These are phyloP conservation scores for Thamnophis elegans DNA, from an alignment of 2,797 vertebrate species.

Conservation along the genomic window DNA sequence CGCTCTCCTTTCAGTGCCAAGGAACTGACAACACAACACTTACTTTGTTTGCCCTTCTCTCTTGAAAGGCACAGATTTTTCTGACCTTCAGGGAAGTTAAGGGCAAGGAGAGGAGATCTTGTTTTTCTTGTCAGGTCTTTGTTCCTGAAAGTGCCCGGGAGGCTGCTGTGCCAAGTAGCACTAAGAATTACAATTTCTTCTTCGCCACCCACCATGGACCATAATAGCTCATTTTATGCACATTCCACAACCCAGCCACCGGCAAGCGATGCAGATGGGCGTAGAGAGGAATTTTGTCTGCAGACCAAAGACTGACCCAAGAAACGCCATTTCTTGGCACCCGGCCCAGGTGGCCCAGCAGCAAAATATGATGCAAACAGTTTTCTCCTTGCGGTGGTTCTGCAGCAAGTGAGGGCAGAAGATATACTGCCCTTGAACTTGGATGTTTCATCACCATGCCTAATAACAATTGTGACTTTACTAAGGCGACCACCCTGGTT, in stretches of 20 bases:
- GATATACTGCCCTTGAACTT: not conserved
- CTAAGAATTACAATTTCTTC: not conserved
- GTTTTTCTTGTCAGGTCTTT: not conserved
- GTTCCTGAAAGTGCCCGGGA: not conserved
- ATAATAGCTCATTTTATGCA: not conserved
- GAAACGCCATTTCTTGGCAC: not conserved
- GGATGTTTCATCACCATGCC: not conserved
- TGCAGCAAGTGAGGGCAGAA: not conserved
- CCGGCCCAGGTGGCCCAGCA: not conserved
- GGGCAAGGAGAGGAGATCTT: not conserved
- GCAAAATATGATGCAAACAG: not conserved
- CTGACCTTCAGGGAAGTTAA: not conserved
- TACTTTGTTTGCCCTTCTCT: not conserved
- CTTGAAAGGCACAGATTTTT: not conserved
- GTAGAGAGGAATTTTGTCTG: not conserved
- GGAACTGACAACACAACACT: not conserved
- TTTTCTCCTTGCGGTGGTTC: not conserved
- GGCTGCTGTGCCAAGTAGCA: not conserved
- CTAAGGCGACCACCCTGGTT: not conserved
- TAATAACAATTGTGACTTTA: too few relatives aligned
- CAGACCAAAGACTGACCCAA: not conserved
- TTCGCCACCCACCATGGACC: not conserved
- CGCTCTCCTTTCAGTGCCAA: not conserved
- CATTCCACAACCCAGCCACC: not conserved
- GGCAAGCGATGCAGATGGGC: too few relatives aligned